Conservation (phyloP, 1,140 invertebrate species). For the Tetragnatha versicolor region DNA sequence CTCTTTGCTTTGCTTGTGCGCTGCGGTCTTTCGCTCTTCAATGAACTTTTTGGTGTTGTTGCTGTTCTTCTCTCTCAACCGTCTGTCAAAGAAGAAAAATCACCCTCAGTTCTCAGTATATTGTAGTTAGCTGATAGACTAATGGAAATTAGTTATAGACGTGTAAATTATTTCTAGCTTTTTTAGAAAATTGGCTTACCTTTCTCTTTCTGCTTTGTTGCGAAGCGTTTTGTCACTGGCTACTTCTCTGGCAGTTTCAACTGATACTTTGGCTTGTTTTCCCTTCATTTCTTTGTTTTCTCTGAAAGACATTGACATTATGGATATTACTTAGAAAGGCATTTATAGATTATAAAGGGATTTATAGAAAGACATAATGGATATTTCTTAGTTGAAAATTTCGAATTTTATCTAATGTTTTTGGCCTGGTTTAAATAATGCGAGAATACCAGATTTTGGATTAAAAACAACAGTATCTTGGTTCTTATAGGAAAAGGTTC, state of each 20-base stretch:
- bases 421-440: no score
- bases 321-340: no score
- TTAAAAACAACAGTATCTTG: no score
- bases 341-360: no score
- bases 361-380: no score
- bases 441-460: no score
- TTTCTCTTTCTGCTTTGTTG: conserved; percentile 96
- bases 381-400: no score
- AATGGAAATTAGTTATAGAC: no score
- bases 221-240: conserved; percentile 95
- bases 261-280: conserved; percentile 92
- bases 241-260: conserved; percentile 95
- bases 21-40: conserved; percentile 89
- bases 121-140: no score
- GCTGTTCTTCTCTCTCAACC: conserved; percentile 91
- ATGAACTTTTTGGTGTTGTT: conserved; percentile 99
- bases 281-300: conserved; percentile 97
- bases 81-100: conserved; percentile 59
- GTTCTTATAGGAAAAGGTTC: no score
- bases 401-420: no score
- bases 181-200: conserved; percentile 67
- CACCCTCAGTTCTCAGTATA: neutral
- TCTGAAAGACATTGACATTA: conserved; percentile 69
- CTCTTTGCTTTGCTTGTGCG: conserved; percentile 90
- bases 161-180: no score